Percentiles rank a stretch among this genome's conserved stretches.
Conservation (phyloP, 2,888 invertebrate genomes). For the Monoplex corrugatus region DNA sequence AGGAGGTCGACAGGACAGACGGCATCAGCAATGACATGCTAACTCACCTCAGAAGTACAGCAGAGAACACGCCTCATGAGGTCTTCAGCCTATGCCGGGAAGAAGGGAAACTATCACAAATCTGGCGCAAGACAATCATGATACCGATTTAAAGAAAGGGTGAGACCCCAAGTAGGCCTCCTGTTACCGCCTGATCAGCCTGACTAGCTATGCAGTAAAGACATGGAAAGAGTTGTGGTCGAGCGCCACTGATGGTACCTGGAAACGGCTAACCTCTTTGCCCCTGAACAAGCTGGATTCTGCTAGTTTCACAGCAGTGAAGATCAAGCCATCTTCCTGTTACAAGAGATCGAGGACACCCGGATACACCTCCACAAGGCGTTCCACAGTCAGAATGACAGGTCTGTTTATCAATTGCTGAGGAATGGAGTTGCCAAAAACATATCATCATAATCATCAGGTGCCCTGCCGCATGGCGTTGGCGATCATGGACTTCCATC, state of each 20-base stretch:
- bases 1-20: neutral
- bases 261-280: neutral
- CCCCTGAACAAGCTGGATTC: neutral
- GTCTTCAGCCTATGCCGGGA: neutral
- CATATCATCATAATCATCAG: too few relatives aligned
- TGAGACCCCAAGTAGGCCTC: neutral
- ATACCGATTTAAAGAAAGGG: neutral
- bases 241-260: too few relatives aligned
- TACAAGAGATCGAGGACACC: too few relatives aligned
- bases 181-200: neutral
- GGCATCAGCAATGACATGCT: neutral
- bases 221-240: neutral
- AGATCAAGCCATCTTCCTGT: too few relatives aligned
- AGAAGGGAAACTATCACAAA: neutral
- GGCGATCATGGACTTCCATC: too few relatives aligned
- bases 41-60: neutral
- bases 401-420: too few relatives aligned
- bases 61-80: neutral
- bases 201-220: neutral
- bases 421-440: too few relatives aligned
- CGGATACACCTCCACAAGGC: too few relatives aligned
- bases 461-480: too few relatives aligned
- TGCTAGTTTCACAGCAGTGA: neutral
- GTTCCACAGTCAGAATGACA: too few relatives aligned
- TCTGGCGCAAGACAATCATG: slow-evolving; percentile 9